Evolutionary conservation across 1,140 invertebrate species (phyloP).

Genomic region (Araneus ventricosus): DNA sequence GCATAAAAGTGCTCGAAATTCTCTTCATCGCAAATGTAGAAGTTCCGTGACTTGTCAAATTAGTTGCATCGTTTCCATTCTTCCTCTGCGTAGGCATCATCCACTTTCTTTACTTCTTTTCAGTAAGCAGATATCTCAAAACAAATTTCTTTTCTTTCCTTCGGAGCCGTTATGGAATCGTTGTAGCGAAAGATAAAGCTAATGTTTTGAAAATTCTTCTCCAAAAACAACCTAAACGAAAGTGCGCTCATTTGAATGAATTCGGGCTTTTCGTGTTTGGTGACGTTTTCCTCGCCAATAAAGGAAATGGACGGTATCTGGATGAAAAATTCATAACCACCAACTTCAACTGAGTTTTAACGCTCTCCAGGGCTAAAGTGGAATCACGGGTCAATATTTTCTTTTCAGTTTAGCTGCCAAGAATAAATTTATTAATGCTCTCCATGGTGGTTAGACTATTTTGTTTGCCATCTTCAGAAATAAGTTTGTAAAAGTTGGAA

Average conservation of each 20-base stretch:
- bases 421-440: conserved; percentile 7
- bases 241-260: conserved; percentile 5
- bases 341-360: conserved; percentile 28
- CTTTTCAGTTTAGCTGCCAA: not conserved
- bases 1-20: not conserved
- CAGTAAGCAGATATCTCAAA: not conserved
- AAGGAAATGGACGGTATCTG: not conserved
- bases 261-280: not conserved
- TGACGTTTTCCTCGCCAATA: conserved; percentile 2
- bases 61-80: not conserved
- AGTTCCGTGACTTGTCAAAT: conserved; percentile 15
- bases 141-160: not conserved
- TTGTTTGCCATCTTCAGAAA: not conserved
- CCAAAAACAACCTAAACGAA: conserved; percentile 6
- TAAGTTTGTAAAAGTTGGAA: not conserved
- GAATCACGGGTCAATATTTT: conserved; percentile 38
- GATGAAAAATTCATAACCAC: conserved; percentile 45
- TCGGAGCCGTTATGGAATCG: not conserved
- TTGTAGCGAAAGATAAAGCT: not conserved
- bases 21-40: not conserved
- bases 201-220: not conserved
- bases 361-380: not conserved
- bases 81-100: not conserved
- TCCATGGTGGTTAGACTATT: not conserved
- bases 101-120: not conserved